Evolutionary conservation across 2,797 vertebrate genomes (phyloP), one percentile per base, ranked within the genome.

Genomic region (Enteromius viviparus): DNA sequence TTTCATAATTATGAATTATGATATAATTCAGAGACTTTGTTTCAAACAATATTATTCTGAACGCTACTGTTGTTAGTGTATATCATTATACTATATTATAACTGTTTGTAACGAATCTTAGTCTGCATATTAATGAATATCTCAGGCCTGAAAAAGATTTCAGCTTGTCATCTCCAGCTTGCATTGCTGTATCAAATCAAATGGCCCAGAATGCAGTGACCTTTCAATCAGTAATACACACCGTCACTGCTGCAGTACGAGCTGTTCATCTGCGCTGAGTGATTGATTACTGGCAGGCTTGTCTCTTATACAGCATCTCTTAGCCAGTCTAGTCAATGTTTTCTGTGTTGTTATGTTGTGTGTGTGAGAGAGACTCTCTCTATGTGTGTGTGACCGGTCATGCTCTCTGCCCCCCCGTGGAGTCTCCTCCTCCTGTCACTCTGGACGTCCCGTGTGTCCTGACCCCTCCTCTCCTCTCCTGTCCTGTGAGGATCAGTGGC

Each of bases 401-500:
- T 29, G 60, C 60, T 40, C 83, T 85, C 84, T 65, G 76, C 87
- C 86, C 86, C 21, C 86, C 66, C 85, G 89, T 86, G 85, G 86
- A 87, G 80, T 62, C 60, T 62, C 60, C 70, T 42, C 32, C 15
- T 49, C 64, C 47, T 62, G 66, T 49, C 23, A 51, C 32, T 53
- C 53, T 37, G 10, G 26, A 68, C 19, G 65, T 68, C 4, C 58
- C 4, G 9, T 51, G 76, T 80, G 79, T 47, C 58, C 86, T 85
- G 21, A 79, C 84, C 82, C 86, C 87, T 87, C 86, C 89, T 88
- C 87, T 87, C 89, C 82, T 19, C 17, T 47, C 51, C 53, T 10
- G 7, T 9, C 62, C 34, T 89, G 89, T 89, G 91, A 87, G 92
- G 94, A 94, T 95, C 93, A 92, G 91, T 89, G 89, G 85, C 87